These are phyloP conservation scores for Threskiornis aethiopicus DNA, from an alignment of 2,797 vertebrate species.

Conservation along the genomic window DNA sequence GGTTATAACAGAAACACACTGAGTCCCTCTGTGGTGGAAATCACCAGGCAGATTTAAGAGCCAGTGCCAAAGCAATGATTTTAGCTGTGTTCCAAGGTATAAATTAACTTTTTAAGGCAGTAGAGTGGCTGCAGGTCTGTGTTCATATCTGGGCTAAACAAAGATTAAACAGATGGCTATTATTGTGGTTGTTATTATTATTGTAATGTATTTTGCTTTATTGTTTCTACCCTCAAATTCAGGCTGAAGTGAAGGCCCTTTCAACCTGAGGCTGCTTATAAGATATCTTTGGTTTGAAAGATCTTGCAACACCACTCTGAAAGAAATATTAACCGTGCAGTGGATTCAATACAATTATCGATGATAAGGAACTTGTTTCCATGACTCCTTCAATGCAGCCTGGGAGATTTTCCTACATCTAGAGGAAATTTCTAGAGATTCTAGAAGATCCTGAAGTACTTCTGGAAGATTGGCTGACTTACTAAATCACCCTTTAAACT, in stretches of 20 bases:
- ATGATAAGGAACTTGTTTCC: background rate
- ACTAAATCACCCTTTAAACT: background rate
- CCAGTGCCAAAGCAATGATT: background rate
- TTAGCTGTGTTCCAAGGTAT: background rate
- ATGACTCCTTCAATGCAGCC: fast-evolving
- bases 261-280: background rate
- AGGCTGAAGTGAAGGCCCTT: background rate
- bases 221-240: background rate
- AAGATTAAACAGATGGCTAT: background rate
- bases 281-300: background rate
- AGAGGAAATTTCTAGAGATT: background rate
- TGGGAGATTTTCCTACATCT: background rate
- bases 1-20: background rate
- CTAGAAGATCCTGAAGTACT: background rate
- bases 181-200: background rate
- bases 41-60: background rate
- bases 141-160: background rate
- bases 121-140: background rate
- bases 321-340: background rate
- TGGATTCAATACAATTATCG: background rate
- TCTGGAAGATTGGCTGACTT: background rate
- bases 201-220: background rate
- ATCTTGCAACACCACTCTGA: background rate
- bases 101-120: background rate
- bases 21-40: background rate